phyloP scores from a whole-genome alignment of 1,140 invertebrate genomes.

The Hyles euphorbiae region DNA sequence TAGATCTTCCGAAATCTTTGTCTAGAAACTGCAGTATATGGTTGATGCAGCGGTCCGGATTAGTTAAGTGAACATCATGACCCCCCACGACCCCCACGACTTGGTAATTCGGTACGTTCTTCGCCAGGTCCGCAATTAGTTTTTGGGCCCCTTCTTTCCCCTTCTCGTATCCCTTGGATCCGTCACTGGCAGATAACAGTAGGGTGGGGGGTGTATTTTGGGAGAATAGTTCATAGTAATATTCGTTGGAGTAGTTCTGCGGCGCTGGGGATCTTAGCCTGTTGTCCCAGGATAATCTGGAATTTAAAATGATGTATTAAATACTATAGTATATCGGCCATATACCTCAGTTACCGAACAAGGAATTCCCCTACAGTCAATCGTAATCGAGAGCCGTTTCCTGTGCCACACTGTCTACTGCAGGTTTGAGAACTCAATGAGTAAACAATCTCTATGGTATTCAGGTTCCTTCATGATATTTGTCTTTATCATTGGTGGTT shows the following conservation, averaged over 20 bases:
- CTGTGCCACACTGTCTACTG: too few relatives aligned
- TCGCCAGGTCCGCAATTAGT: constrained; percentile 18
- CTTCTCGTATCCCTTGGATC: constrained; percentile 4
- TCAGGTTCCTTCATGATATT: too few relatives aligned
- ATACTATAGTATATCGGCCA: too few relatives aligned
- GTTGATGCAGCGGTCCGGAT: constrained; percentile 17
- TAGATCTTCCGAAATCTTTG: constrained; percentile 8
- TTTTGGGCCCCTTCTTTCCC: constrained; percentile 12
- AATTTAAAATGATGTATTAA: too few relatives aligned
- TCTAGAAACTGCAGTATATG: constrained; percentile 16
- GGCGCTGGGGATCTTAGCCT: constrained; percentile 27
- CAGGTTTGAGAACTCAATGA: too few relatives aligned
- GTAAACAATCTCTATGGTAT: too few relatives aligned
- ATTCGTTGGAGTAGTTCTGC: constrained; percentile 24
- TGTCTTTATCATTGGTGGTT: too few relatives aligned
- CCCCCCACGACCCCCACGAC: constrained; percentile 18
- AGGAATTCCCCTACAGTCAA: too few relatives aligned
- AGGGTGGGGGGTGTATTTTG: constrained; percentile 28
- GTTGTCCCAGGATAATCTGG: constrained; percentile 47
- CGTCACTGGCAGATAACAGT: constrained; percentile 23
- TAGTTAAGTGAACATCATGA: constrained; percentile 29
- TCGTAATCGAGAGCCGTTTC: too few relatives aligned
- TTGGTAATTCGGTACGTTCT: constrained; percentile 19
- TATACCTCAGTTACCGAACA: too few relatives aligned
- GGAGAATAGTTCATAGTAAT: constrained; percentile 32